phyloP scores from a whole-genome alignment of 2,888 invertebrate species.

The Andrena marginata region DNA sequence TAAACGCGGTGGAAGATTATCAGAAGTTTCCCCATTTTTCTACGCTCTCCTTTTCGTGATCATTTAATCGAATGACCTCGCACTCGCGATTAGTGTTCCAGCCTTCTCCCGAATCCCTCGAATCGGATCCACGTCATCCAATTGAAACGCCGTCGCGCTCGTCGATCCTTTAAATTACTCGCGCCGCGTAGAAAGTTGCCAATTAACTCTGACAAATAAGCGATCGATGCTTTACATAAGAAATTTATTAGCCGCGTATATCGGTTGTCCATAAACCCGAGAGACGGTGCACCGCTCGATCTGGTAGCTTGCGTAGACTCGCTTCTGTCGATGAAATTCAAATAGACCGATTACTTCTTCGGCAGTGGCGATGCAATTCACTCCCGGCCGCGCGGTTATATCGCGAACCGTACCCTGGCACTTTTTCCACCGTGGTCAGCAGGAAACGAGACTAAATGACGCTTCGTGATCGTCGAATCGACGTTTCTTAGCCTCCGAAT shows the following conservation, averaged over 20 bases:
- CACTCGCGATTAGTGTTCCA: slow-evolving; percentile 18
- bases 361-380: slow-evolving; percentile 36
- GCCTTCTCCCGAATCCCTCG: neutral
- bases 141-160: slow-evolving; percentile 38
- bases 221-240: slow-evolving; percentile 35
- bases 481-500: slow-evolving; percentile 28
- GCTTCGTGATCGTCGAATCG: slow-evolving; percentile 38
- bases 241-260: slow-evolving; percentile 37
- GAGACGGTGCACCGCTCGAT: neutral
- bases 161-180: slow-evolving; percentile 39
- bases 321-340: slow-evolving; percentile 19
- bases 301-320: neutral
- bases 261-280: slow-evolving; percentile 25
- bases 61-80: slow-evolving; percentile 9
- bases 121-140: slow-evolving; percentile 32
- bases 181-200: slow-evolving; percentile 50
- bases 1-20: neutral
- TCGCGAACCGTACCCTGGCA: slow-evolving; percentile 1
- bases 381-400: slow-evolving; percentile 24
- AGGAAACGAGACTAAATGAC: slow-evolving; percentile 32
- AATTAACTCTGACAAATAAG: slow-evolving; percentile 61
- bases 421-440: slow-evolving; percentile 17
- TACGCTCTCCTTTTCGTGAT: no score
- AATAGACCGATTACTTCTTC: slow-evolving; percentile 28
- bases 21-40: neutral